Conservation (phyloP, 1,140 invertebrate genomes). For the Drosophila kurseongensis region DNA sequence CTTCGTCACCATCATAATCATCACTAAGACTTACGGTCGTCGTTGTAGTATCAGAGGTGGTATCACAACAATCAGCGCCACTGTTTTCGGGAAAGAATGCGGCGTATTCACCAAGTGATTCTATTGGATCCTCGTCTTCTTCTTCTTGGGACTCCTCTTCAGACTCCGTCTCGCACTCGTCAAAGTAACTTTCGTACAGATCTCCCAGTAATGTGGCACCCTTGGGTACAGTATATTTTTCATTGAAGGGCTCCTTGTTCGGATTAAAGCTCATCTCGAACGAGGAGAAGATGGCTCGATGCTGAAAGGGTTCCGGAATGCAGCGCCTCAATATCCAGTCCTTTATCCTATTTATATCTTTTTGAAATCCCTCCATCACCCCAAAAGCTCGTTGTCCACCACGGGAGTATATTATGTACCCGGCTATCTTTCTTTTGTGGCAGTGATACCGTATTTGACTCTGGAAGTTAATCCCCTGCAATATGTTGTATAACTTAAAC, state of each 20-base stretch:
- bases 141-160: too few relatives aligned
- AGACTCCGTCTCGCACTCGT: too few relatives aligned
- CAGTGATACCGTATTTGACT: not conserved
- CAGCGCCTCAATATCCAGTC: not conserved
- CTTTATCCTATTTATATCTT: not conserved
- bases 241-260: not conserved
- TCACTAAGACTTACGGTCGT: too few relatives aligned
- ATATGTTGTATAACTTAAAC: not conserved
- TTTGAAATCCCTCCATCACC: not conserved
- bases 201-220: not conserved
- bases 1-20: too few relatives aligned
- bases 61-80: too few relatives aligned
- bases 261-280: not conserved
- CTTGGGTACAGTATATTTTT: rapidly evolving
- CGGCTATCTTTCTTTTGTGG: not conserved
- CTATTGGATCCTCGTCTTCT: not conserved
- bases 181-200: not conserved
- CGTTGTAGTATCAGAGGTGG: too few relatives aligned
- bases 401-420: not conserved
- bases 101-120: not conserved
- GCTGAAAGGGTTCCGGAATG: not conserved
- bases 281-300: not conserved
- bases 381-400: not conserved
- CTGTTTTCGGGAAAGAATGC: not conserved
- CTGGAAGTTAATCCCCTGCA: not conserved